Base-by-base conservation (phyloP, 2,888 invertebrate genomes). In the Calliopum simillimum region DNA sequence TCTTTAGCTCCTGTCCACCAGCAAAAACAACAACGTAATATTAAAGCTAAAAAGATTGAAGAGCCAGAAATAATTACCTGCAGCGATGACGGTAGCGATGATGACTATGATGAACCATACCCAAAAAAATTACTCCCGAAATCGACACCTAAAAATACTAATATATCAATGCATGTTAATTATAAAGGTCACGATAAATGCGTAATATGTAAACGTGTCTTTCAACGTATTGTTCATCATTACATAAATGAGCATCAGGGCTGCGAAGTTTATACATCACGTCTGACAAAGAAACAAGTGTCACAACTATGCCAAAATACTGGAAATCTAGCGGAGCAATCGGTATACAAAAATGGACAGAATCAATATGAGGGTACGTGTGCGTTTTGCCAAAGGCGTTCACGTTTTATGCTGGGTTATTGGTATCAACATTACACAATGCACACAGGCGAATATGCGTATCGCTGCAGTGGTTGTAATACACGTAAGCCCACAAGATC, bases 401-500 rank as follows among this genome's bases (percentile, higher is more conserved):
- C 76, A 25, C 74, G 78, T 12, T 81, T 81, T 51, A 77, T 79
- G 62, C 75, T 80, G 6, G 74, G 76, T 5, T 78, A 78, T 49
- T 83, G 82, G 83, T 75, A 91, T 80, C 92, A 93, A 82, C 94
- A 95, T 79, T 87, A 93, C 55, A 90, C 91, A n/a, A 88, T 87
- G 73, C 94, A 95, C 73, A 94, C 94, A 0, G 94, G 94, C 0
- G 94, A 95, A 84, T 94, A 91, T 78, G 88, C 91, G 71, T 91
- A 90, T 74, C 83, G 86, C 19, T 94, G 94, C 82, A 87, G 87
- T 4, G 86, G 88, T 61, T 94, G 94, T 72, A 71, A 74, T 14
- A 66, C 76, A 1, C 72, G 76, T 13, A 80, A 80, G 53, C 79
- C 80, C 14, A 79, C 79, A 5, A 73, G 76, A 63, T 76, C 76